Evolutionary conservation across 2,888 invertebrate genomes (phyloP), one percentile per base, ranked within the genome.

Genomic region (Scaptomyza polygonia): DNA sequence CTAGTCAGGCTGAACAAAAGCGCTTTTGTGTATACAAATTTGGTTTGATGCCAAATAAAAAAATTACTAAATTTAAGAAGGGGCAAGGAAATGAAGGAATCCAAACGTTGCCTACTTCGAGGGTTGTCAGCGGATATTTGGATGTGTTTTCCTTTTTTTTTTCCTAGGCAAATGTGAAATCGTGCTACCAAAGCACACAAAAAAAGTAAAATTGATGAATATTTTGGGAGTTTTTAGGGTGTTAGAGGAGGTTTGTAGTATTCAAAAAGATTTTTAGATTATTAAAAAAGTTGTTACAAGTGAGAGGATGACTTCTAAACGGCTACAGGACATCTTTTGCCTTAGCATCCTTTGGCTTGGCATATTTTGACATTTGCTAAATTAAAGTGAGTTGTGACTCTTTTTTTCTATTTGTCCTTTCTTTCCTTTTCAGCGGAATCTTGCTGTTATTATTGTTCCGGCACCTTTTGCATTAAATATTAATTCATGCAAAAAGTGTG

Each of bases 351-450:
- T 16, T 16, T 51, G 52, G 25, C 32, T 40, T 64, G 57, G 36
- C 59, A 64, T 62, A 47, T 70, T 78, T 79, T 81, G 79, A 86
- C 84, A 79, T 81, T 84, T 84, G 66, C 61, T 44, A 81, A 84
- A 86, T 86, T 84, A 76, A 81, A 84, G 84, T 72, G 79, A 82
- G 67, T 68, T 69, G 58, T 40, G 43, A 53, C 27, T 67, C 30
- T 67, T 40, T 49, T 69, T 64, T 47, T 39, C 52, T 43, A 39
- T 59, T 27, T 34, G 34, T 57, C 25, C 32, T 34, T 52, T 57
- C n/a, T 36, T 39, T 65, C 56, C 44, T 53, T 59, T 43, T 47
- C 6, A 0, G 36, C 16, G 3, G 12, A 9, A 29, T 51, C 39
- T 52, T 44, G 34, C 21, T 53, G 55, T 39, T 57, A 34, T 53